Evolutionary conservation across 2,888 invertebrate genomes (phyloP).

Genomic region (Melipona bicolor): DNA sequence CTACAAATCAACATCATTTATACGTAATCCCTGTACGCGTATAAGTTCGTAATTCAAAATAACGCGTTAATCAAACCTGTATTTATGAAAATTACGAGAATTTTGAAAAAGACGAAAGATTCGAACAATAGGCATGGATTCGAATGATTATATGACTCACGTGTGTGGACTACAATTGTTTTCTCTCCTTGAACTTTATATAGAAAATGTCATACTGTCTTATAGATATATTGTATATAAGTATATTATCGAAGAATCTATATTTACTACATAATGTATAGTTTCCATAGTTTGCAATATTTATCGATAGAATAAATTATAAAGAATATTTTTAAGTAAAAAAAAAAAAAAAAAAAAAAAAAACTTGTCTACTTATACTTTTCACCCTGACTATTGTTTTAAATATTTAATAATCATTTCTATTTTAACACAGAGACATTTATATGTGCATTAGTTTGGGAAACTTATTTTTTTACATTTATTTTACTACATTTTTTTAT

Average conservation of each 20-base stretch:
- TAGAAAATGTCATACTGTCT: neutral
- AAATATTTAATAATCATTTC: neutral
- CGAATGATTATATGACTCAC: neutral
- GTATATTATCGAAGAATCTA: no score
- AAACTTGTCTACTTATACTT: neutral
- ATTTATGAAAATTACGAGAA: neutral
- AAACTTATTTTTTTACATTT: neutral
- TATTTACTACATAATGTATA: neutral
- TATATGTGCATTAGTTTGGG: no score
- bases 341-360: neutral
- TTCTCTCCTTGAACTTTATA: slow-evolving; percentile 3
- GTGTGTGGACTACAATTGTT: neutral
- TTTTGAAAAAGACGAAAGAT: neutral
- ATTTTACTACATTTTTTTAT: neutral
- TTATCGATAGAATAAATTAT: no score
- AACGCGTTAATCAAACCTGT: neutral
- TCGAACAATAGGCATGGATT: neutral
- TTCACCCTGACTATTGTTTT: neutral
- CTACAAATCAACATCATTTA: neutral
- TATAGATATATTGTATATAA: neutral
- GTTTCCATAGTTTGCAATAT: neutral
- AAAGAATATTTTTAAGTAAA: neutral
- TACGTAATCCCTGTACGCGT: neutral
- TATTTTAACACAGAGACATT: no score
- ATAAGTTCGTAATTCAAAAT: neutral